Evolutionary conservation across 2,888 invertebrate species (phyloP), one percentile per base, ranked within the genome.

Genomic region (Acleris laterana): DNA sequence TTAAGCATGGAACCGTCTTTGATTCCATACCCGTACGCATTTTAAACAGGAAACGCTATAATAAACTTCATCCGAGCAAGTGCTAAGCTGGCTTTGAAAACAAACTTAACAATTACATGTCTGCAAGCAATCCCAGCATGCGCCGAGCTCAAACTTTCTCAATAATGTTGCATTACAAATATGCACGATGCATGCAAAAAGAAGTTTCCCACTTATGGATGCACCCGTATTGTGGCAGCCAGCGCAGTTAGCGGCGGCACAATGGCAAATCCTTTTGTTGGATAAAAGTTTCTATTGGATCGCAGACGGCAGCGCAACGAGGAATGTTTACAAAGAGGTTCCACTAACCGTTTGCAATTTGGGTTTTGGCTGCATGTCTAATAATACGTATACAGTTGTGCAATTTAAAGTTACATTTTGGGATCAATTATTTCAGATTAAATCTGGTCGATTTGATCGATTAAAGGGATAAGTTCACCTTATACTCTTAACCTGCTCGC

Each of bases 141-240:
- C 17, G 17, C n/a, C 1, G n/a, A 46, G 17, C 46, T n/a, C 46
- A 2, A 46, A 46, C 46, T 46, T 46, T 46, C n/a, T 17, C 46
- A 46, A 46, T 46, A 46, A 46, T 17, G 46, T 46, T 46, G 46
- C 46, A 46, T 46, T 46, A 46, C 46, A 46, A 46, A 46, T 46
- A 46, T 46, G 46, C 46, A 46, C 46, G 46, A 17, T 17, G n/a
- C n/a, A 17, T 46, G 46, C 16, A 17, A 46, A 46, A 49, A 49
- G 49, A 49, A 20, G 53, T 50, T 50, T 22, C 53, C 38, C 19
- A 42, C 53, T 17, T 42, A n/a, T 46, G 46, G 16, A 46, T 46
- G 46, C 46, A 46, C n/a, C n/a, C 46, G 46, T 46, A n/a, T 7
- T 17, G 17, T 46, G 46, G 17, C 16, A 5, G 16, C n/a, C 28